These are phyloP conservation scores for Anisognathus igniventris DNA, from an alignment of 2,797 vertebrate species.

Conservation along the genomic window DNA sequence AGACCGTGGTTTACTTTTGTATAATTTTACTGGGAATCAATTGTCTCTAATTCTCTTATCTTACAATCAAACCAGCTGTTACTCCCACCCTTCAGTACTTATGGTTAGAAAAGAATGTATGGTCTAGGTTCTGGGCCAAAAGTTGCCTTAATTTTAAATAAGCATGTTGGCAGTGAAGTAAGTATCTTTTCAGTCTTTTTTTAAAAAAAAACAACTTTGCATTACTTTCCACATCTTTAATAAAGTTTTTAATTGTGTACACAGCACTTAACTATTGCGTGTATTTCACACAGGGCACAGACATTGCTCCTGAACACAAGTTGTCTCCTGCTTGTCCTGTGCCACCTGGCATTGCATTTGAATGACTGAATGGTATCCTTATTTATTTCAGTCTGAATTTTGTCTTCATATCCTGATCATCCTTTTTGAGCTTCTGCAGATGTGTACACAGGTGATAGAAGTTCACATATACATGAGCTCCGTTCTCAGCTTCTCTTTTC, in stretches of 20 bases:
- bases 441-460: neutral
- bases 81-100: neutral
- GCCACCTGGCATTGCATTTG: neutral
- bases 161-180: neutral
- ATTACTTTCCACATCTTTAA: neutral
- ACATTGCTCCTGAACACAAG: accelerated
- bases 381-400: neutral
- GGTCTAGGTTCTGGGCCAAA: neutral
- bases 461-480: accelerated
- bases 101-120: accelerated
- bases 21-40: neutral
- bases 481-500: neutral
- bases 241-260: neutral
- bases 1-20: neutral
- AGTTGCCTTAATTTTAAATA: neutral
- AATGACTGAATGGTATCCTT: neutral
- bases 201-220: neutral
- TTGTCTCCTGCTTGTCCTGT: neutral
- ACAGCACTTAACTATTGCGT: neutral
- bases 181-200: neutral
- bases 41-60: neutral
- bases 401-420: neutral
- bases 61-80: neutral
- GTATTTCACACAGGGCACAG: neutral
- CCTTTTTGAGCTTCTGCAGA: neutral